Evolutionary conservation across 2,113 vertebrate species (phyloP).

Genomic region (Strix uralensis): DNA sequence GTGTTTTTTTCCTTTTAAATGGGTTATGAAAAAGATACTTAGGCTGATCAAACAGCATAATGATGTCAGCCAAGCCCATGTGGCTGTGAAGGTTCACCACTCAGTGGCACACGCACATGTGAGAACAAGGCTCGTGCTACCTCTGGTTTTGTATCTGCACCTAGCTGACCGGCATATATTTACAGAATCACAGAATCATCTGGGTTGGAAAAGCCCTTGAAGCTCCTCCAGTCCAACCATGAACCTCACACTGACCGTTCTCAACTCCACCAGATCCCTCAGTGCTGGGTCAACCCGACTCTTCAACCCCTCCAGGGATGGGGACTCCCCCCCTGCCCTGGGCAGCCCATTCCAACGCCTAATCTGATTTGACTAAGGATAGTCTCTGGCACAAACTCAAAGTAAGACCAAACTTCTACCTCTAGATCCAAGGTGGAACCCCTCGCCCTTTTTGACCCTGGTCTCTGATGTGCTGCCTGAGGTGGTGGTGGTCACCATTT

Average conservation of each 20-base stretch:
- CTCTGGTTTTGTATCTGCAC: background rate
- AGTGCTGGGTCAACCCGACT: too few relatives aligned
- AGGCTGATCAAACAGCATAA: background rate
- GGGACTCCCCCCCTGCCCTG: too few relatives aligned
- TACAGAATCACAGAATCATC: too few relatives aligned
- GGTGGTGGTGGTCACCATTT: background rate
- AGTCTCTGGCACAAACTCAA: background rate
- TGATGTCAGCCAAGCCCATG: fast-evolving
- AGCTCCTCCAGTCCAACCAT: too few relatives aligned
- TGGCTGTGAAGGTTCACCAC: background rate
- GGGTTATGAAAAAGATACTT: background rate
- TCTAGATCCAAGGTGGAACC: background rate
- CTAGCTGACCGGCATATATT: background rate
- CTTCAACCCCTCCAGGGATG: too few relatives aligned
- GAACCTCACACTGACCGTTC: too few relatives aligned
- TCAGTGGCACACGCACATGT: fast-evolving
- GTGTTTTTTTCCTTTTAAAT: too few relatives aligned
- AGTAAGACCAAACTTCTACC: background rate
- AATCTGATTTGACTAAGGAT: background rate
- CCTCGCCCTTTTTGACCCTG: fast-evolving
- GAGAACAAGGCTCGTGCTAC: too few relatives aligned
- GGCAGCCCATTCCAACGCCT: too few relatives aligned
- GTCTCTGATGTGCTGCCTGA: background rate
- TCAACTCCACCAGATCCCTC: too few relatives aligned
- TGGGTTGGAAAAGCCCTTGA: too few relatives aligned